phyloP scores from a whole-genome alignment of 1,140 invertebrate genomes.

The Druon quercuslanigerum region DNA sequence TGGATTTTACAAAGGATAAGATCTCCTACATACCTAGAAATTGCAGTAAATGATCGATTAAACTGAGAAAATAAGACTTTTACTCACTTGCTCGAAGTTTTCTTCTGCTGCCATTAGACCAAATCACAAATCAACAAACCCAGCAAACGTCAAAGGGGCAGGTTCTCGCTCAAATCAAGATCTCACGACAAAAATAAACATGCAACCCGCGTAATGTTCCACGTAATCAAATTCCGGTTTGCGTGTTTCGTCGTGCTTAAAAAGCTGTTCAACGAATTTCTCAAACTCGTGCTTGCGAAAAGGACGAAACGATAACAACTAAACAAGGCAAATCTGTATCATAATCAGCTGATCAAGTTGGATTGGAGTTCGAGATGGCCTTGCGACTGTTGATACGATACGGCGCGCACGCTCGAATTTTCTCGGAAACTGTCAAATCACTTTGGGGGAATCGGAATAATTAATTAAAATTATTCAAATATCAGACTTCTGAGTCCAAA shows the following conservation, averaged over 20 bases:
- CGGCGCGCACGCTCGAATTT: conserved; percentile 7
- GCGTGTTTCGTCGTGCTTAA: conserved; percentile 23
- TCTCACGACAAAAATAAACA: conserved; percentile 29
- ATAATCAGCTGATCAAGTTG: conserved; percentile 4
- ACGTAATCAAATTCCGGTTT: conserved; percentile 22
- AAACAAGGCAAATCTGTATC: not conserved
- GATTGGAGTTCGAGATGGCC: not conserved
- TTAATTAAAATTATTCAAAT: too few species aligned
- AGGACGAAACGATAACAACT: conserved; percentile 3
- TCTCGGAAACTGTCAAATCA: not conserved
- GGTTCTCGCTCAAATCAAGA: conserved; percentile 2
- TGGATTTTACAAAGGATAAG: conserved; percentile 3
- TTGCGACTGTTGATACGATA: not conserved
- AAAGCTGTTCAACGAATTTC: conserved; percentile 8
- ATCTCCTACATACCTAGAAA: not conserved
- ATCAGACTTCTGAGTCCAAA: too few species aligned
- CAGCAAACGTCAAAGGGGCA: not conserved
- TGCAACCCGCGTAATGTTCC: conserved; percentile 10
- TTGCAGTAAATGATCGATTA: conserved; percentile 6
- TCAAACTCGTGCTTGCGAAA: conserved; percentile 32
- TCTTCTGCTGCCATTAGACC: conserved; percentile 58
- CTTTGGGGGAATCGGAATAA: too few species aligned
- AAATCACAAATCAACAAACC: conserved; percentile 25
- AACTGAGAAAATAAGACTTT: conserved; percentile 1
- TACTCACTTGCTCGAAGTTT: conserved; percentile 58